Evolutionary conservation across 2,113 vertebrate genomes (phyloP).

Genomic region (Plestiodon gilberti): DNA sequence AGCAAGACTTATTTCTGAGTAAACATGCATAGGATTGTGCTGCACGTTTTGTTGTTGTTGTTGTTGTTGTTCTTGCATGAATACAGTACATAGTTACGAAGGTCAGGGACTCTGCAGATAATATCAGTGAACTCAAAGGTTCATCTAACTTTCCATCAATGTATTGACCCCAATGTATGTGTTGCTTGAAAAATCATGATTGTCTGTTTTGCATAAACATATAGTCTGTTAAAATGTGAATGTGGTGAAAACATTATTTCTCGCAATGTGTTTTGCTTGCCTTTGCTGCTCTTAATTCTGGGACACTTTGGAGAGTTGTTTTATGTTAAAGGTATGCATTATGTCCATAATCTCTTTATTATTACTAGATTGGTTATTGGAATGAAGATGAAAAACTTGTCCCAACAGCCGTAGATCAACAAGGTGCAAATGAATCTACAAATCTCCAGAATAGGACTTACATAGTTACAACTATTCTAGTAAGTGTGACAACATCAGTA

Average conservation of each 20-base stretch:
- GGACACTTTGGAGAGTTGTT: background rate
- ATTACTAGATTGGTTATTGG: conserved; percentile 93
- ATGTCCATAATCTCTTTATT: conserved; percentile 37
- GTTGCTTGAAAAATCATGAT: background rate
- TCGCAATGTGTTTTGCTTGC: background rate
- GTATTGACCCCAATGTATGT: background rate
- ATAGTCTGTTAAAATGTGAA: background rate
- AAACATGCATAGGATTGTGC: background rate
- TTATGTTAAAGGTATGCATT: background rate
- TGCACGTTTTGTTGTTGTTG: no score
- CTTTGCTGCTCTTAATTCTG: background rate
- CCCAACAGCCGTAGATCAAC: conserved; percentile 83
- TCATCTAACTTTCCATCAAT: rapidly evolving
- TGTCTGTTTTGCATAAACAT: background rate
- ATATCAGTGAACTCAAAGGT: background rate
- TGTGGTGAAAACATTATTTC: background rate
- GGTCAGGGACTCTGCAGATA: background rate
- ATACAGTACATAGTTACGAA: background rate
- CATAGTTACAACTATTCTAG: conserved; percentile 97
- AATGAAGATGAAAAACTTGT: conserved; percentile 97
- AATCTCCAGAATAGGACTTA: conserved; percentile 95
- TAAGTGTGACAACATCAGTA: conserved; percentile 71
- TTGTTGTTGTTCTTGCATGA: background rate
- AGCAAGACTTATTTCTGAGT: no score
- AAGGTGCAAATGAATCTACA: conserved; percentile 86